Percentiles rank a stretch among this genome's conserved stretches.
phyloP scores from a whole-genome alignment of 1,140 invertebrate genomes.

The Mercenaria mercenaria region DNA sequence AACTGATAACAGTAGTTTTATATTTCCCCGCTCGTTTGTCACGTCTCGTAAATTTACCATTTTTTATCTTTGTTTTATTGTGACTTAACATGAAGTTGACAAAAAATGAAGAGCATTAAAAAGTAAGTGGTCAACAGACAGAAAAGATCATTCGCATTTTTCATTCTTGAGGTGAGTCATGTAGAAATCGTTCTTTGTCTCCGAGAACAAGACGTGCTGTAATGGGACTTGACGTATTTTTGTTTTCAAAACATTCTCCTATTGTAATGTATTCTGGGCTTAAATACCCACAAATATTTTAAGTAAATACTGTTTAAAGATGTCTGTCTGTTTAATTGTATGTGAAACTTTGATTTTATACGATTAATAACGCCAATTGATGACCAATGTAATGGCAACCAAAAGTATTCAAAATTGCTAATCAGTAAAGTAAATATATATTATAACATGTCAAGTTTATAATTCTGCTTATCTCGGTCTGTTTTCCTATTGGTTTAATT shows the following conservation, averaged over 20 bases:
- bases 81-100: background rate
- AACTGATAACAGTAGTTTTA: background rate
- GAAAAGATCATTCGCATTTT: background rate
- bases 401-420: background rate
- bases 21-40: background rate
- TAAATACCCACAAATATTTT: slow-evolving; percentile 21
- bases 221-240: background rate
- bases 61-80: background rate
- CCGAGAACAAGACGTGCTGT: background rate
- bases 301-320: background rate
- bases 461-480: background rate
- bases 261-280: background rate
- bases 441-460: background rate
- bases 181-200: background rate
- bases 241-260: background rate
- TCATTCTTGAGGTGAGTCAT: background rate
- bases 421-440: slow-evolving; percentile 37
- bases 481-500: slow-evolving; percentile 22
- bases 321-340: slow-evolving; percentile 1
- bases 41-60: background rate
- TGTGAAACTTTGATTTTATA: slow-evolving; percentile 23
- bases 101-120: background rate
- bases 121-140: background rate
- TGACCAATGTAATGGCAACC: background rate
- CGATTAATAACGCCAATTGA: background rate